phyloP scores from a whole-genome alignment of 2,797 vertebrate genomes.

The Eutrigla gurnardus region DNA sequence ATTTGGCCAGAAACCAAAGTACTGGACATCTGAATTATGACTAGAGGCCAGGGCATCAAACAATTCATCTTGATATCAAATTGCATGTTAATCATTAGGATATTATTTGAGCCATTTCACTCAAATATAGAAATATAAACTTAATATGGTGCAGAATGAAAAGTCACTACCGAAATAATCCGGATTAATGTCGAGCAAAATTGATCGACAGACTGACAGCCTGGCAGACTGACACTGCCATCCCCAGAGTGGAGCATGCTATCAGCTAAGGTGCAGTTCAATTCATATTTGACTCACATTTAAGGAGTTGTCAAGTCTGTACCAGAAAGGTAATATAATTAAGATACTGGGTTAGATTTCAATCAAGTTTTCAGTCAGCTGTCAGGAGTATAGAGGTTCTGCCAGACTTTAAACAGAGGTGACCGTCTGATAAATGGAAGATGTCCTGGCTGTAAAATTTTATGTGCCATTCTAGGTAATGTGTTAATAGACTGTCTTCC shows the following conservation, averaged over 20 bases:
- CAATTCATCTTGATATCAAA: not conserved
- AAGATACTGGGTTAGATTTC: conserved; percentile 33
- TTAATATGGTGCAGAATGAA: not conserved
- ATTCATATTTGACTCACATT: not conserved
- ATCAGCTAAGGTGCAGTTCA: not conserved
- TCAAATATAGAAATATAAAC: conserved; percentile 4
- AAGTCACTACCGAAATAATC: not conserved
- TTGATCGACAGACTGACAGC: not conserved
- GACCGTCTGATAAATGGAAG: conserved; percentile 61
- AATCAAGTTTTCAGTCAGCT: conserved; percentile 31
- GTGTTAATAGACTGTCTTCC: conserved; percentile 64
- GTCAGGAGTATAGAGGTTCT: conserved; percentile 31
- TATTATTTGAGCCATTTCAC: not conserved
- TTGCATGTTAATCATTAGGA: not conserved
- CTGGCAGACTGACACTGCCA: not conserved
- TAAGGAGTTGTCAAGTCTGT: not conserved
- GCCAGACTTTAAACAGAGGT: conserved; percentile 47
- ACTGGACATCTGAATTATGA: not conserved
- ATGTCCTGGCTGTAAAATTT: conserved; percentile 58
- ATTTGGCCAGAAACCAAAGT: not conserved
- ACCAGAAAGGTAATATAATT: not conserved
- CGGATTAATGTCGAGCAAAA: conserved; percentile 6
- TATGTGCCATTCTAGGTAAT: conserved; percentile 62
- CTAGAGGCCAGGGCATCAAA: not conserved
- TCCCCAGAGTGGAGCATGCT: not conserved